Conservation (phyloP, 2,888 invertebrate species). For the Strigamia maritima region DNA sequence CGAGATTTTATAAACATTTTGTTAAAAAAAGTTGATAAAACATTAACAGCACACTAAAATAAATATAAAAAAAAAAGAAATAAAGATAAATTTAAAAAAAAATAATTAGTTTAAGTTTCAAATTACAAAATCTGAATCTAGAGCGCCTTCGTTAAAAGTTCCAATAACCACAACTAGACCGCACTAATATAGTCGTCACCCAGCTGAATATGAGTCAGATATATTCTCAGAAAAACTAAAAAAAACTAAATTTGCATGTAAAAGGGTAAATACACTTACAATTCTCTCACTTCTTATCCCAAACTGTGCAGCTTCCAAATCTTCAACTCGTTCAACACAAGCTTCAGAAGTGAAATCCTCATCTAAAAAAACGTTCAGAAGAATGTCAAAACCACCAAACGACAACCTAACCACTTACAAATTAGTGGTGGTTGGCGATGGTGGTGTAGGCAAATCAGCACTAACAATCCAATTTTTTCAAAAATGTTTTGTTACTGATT, state of each 20-base stretch:
- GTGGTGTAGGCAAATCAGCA: slow-evolving; percentile 93
- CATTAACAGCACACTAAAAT: no score
- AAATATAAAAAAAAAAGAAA: no score
- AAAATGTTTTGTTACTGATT: slow-evolving; percentile 89
- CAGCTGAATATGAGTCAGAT: neutral
- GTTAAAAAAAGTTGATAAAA: no score
- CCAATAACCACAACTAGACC: neutral
- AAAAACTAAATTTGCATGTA: neutral
- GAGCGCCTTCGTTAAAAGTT: neutral
- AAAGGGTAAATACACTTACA: neutral
- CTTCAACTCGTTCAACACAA: neutral
- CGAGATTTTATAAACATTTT: no score
- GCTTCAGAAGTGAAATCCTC: slow-evolving; percentile 17
- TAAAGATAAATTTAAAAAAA: neutral
- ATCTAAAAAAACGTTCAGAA: slow-evolving; percentile 7
- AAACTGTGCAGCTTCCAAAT: neutral
- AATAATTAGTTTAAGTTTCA: neutral
- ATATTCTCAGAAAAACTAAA: neutral
- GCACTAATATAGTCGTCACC: neutral
- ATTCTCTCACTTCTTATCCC: neutral
- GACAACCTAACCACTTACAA: slow-evolving; percentile 64
- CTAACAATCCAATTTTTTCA: slow-evolving; percentile 96
- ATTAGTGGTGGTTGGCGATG: slow-evolving; percentile 89
- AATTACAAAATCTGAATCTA: neutral
- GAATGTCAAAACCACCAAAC: slow-evolving; percentile 51